phyloP scores from a whole-genome alignment of 2,888 invertebrate genomes.

The Seladonia tumulorum region DNA sequence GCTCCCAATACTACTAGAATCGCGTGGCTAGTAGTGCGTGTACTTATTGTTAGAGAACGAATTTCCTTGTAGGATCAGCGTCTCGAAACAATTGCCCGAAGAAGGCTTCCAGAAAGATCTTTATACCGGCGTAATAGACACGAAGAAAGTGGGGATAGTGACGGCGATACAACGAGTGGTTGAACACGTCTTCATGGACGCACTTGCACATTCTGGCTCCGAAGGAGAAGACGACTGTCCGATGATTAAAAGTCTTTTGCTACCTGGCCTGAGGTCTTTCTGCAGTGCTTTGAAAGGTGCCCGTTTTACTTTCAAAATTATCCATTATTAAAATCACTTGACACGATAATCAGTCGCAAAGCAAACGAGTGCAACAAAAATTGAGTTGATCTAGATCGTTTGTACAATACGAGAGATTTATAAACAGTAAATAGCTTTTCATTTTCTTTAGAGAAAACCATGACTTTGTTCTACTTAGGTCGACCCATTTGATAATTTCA shows the following conservation, averaged over 20 bases:
- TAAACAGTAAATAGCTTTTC: too few relatives aligned
- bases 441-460: too few relatives aligned
- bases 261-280: conserved; percentile 93
- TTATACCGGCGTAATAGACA: conserved; percentile 93
- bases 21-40: too few relatives aligned
- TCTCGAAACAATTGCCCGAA: conserved; percentile 93
- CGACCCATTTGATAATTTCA: too few relatives aligned
- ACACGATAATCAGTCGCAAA: too few relatives aligned
- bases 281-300: conserved; percentile 94
- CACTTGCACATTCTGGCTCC: conserved; percentile 91
- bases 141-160: conserved; percentile 91
- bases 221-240: conserved; percentile 94
- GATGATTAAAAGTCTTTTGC: conserved; percentile 92
- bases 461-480: too few relatives aligned
- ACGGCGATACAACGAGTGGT: conserved; percentile 95
- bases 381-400: too few relatives aligned
- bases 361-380: too few relatives aligned
- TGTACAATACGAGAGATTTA: too few relatives aligned
- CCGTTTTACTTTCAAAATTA: background rate
- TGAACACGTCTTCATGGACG: conserved; percentile 96
- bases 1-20: too few relatives aligned
- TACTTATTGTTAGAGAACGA: background rate
- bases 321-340: too few relatives aligned
- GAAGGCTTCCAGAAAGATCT: conserved; percentile 95
- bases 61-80: conserved; percentile 87